Base-by-base conservation (phyloP, 2,113 vertebrate species). In the Otus sunia region DNA sequence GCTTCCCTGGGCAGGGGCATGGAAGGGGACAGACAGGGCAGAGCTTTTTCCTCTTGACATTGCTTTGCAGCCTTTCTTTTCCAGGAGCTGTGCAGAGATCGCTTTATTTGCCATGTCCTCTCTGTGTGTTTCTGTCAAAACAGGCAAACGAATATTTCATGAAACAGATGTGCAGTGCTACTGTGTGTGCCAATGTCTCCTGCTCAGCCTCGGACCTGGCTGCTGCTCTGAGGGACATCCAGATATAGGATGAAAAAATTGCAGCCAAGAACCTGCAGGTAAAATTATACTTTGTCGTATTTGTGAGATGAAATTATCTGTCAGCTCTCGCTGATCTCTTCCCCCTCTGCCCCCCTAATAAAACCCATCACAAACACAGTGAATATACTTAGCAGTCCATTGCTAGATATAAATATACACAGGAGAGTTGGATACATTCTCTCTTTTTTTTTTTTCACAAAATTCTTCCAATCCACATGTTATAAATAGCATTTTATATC, bases 251-350 rank as follows among this genome's bases (percentile, higher is more conserved):
- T 81, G 98, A 99, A 71, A 98, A 97, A 95, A 99, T 99, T 0
- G 87, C 98, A 62, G 98, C 98, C 73, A 98, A 99, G 96, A 98
- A 99, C 97, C 98, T 99, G 95, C 98, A 99, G 99, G 99, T 99
- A 95, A 98, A 98, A 98, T 98, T 97, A 97, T 96, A 87, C 90
- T 97, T 95, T 63, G 64, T 96, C 86, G 6, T 96, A 81, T 97
- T 78, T 88, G 73, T 85, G 96, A 96, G 75, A 95, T 89, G 36
- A 97, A 97, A 95, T 96, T 94, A 95, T 97, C 95, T 97, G 97
- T 98, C 98, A 97, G 94, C 81, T 96, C 93, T 78, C 14, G 20
- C 94, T 93, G 88, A 96, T 95, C 67, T 93, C 85, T 92, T 66
- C 78, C 90, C 58, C 41, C 36, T 60, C 81, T 76, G 32, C 66